A percentile compares a stretch with the other conserved stretches of the same genome.
phyloP scores from a whole-genome alignment of 2,888 invertebrate genomes.

The Agonopterix heracliana region DNA sequence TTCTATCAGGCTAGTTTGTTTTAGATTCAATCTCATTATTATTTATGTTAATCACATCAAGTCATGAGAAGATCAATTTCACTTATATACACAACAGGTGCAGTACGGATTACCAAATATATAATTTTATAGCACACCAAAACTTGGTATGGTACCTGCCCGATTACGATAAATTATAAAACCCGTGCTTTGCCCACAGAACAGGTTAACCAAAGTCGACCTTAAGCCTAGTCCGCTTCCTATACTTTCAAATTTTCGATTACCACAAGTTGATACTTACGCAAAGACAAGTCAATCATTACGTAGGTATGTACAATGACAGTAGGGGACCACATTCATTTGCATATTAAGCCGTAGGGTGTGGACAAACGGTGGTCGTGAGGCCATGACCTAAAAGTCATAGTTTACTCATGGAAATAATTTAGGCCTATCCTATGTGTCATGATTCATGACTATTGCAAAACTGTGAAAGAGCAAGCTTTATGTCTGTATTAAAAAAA shows the following conservation, averaged over 20 bases:
- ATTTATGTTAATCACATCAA: too few species aligned
- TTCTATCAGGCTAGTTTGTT: too few species aligned
- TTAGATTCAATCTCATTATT: too few species aligned
- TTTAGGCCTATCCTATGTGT: too few species aligned
- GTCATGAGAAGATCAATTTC: too few species aligned
- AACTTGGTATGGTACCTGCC: too few species aligned
- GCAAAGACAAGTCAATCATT: slow-evolving; percentile 33
- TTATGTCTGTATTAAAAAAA: too few species aligned
- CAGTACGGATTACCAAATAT: too few species aligned
- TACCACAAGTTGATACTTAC: slow-evolving; percentile 28
- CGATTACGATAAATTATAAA: too few species aligned
- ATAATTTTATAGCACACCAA: too few species aligned
- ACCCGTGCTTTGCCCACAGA: background rate
- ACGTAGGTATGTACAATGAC: slow-evolving; percentile 9
- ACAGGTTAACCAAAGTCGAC: slow-evolving; percentile 36
- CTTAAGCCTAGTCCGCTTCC: slow-evolving; percentile 41
- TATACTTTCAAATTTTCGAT: slow-evolving; percentile 53
- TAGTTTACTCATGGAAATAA: background rate
- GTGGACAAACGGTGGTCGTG: background rate
- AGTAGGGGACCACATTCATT: slow-evolving; percentile 6
- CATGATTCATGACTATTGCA: background rate
- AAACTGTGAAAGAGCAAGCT: too few species aligned
- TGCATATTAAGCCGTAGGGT: slow-evolving; percentile 10
- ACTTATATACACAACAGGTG: too few species aligned
- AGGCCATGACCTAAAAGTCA: background rate